Base-by-base conservation (phyloP, 2,797 vertebrate genomes). In the Alfaro cultratus region DNA sequence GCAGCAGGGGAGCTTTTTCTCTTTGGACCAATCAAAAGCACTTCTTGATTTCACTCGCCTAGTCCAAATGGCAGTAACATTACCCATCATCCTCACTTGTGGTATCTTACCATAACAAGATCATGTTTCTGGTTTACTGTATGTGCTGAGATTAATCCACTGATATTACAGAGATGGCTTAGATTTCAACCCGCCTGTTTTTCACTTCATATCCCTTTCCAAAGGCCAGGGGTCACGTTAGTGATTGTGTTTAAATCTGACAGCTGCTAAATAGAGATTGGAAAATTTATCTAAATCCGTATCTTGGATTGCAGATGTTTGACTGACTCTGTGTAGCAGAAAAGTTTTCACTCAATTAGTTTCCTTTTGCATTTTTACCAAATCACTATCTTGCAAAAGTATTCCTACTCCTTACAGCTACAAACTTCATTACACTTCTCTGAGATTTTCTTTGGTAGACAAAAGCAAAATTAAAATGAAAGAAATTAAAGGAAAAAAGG, bases 61-160 rank as follows among this genome's bases (percentile, higher is more conserved):
- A 7, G 82, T 88, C 86, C 77, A 89, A 90, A 90, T 43, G 82
- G 76, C 80, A 84, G 78, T 83, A 87, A 89, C 90, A 73, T 86
- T 90, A 85, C 68, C 90, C 83, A 8, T 36, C 68, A n/a, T 87
- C 80, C 87, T 87, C 75, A 51, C 84, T 89, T 80, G 34, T 89
- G 83, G 79, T 91, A 83, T 88, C 83, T 87, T 15, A 83, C 86
- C 90, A 89, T 85, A 78, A 85, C 31, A 72, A 84, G 89, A 86
- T 94, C 85, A 43, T 53, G 80, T 95, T 94, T 88, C 89, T 34
- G 62, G 87, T 86, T 90, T 83, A 90, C 92, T 91, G 83, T 88
- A 89, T 86, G 90, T 80, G 85, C 82, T 73, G 82, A 87, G 83
- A 92, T 92, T 89, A 93, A 92, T 91, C 89, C 15, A 60, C 85